Percentiles rank a stretch among this genome's conserved stretches.
Conservation (phyloP, 2,888 invertebrate genomes). For the Athalia cordata region DNA sequence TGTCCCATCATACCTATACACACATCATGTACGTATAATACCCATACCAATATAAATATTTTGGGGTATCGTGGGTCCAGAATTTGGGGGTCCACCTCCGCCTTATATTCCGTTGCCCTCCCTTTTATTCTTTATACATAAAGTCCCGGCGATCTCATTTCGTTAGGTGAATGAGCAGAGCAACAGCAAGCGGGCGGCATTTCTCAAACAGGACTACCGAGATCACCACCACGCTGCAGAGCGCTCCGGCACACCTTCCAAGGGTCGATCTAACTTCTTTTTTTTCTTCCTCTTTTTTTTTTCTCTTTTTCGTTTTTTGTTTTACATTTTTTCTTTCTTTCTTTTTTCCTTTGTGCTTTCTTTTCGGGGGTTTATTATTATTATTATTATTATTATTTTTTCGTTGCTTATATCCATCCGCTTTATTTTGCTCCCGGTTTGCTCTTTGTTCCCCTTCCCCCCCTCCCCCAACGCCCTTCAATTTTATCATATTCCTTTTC, state of each 20-base stretch:
- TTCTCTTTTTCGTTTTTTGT: not conserved
- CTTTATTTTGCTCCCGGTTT: too few relatives aligned
- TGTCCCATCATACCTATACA: too few relatives aligned
- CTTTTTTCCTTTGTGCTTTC: not conserved
- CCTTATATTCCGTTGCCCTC: not conserved
- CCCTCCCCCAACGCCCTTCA: too few relatives aligned
- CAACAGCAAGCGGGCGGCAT: conserved; percentile 60
- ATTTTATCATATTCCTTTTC: too few relatives aligned
- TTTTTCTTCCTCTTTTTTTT: not conserved
- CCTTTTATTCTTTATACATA: not conserved
- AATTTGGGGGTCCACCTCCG: too few relatives aligned
- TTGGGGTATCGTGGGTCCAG: too few relatives aligned
- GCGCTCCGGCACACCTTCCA: conserved; percentile 21
- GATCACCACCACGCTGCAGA: too few relatives aligned
- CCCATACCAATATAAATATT: too few relatives aligned
- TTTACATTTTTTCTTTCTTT: not conserved
- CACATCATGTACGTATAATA: too few relatives aligned
- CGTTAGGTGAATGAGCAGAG: conserved; percentile 69
- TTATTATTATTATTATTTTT: not conserved
- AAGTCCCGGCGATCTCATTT: conserved; percentile 65
- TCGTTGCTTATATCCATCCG: not conserved
- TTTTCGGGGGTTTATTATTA: not conserved
- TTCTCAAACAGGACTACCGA: conserved; percentile 68
- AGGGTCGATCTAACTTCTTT: conserved; percentile 5
- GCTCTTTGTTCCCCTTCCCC: too few relatives aligned